Percentiles rank a stretch among this genome's conserved stretches.
Conservation (phyloP, 23 tunicate species). For the Ascidia mentula region DNA sequence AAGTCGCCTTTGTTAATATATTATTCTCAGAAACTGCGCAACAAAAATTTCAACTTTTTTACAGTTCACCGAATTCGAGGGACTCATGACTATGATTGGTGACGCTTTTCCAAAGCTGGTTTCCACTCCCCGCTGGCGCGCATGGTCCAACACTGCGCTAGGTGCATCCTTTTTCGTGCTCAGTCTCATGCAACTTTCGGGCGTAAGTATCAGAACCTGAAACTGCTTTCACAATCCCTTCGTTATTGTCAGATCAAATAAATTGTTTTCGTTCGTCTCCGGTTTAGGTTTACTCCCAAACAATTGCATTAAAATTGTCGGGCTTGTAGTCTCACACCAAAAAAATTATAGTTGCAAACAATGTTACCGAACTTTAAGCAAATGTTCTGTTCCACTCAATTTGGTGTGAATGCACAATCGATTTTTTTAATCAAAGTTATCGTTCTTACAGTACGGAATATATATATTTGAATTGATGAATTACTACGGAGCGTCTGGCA, state of each 20-base stretch:
- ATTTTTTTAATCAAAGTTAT: background rate
- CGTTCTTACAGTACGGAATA: background rate
- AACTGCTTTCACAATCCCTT: too few relatives aligned
- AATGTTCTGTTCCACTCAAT: background rate
- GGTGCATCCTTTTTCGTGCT: background rate
- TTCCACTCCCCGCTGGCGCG: background rate
- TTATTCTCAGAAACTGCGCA: background rate
- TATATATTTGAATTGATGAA: conserved; percentile 17
- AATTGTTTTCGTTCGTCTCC: too few relatives aligned
- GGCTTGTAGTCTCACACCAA: background rate
- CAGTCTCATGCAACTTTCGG: conserved; percentile 2
- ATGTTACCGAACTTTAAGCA: background rate
- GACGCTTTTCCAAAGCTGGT: conserved; percentile 5
- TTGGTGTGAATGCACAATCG: background rate
- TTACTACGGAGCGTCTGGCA: conserved; percentile 21
- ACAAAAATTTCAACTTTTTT: background rate
- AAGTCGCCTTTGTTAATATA: background rate
- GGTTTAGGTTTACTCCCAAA: too few relatives aligned
- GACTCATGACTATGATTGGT: conserved; percentile 10
- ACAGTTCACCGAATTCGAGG: conserved; percentile 13
- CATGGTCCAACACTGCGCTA: background rate
- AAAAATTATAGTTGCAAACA: background rate
- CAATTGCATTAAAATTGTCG: too few relatives aligned
- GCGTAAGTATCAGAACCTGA: background rate
- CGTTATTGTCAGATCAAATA: too few relatives aligned